Conservation (phyloP, 2,888 invertebrate genomes). For the Epirrhoe alternata region DNA sequence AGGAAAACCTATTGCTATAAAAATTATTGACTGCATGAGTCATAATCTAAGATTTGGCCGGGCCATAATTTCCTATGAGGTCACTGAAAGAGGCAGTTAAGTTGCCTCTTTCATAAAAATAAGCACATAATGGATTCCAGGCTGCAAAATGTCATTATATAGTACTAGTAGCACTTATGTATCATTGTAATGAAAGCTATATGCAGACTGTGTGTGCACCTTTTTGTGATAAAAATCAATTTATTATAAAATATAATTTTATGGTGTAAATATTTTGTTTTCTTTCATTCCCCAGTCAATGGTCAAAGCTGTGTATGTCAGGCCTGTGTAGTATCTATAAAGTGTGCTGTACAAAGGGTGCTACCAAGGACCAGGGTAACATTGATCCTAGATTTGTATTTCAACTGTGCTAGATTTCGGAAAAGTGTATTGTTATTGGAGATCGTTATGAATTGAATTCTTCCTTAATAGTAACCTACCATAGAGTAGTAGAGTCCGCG, state of each 20-base stretch:
- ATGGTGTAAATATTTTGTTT: conserved; percentile 21
- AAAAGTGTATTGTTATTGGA: too few species aligned
- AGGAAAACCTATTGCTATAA: background rate
- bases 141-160: conserved; percentile 2
- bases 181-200: conserved; percentile 57
- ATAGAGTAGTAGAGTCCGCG: too few species aligned
- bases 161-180: conserved; percentile 28
- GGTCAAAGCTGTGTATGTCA: too few species aligned
- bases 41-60: background rate
- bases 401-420: too few species aligned
- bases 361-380: too few species aligned
- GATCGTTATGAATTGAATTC: too few species aligned
- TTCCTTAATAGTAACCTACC: too few species aligned
- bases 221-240: conserved; percentile 74
- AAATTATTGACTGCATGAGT: background rate
- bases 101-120: background rate
- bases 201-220: conserved; percentile 67
- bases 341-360: too few species aligned
- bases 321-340: too few species aligned
- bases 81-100: background rate
- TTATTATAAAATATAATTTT: conserved; percentile 47
- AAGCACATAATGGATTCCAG: background rate
- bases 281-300: background rate
- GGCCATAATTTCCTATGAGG: background rate
- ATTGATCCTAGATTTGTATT: too few species aligned